Evolutionary conservation across 2,113 vertebrate genomes (phyloP), one percentile per base, ranked within the genome.

Genomic region (Caranx melampygus): DNA sequence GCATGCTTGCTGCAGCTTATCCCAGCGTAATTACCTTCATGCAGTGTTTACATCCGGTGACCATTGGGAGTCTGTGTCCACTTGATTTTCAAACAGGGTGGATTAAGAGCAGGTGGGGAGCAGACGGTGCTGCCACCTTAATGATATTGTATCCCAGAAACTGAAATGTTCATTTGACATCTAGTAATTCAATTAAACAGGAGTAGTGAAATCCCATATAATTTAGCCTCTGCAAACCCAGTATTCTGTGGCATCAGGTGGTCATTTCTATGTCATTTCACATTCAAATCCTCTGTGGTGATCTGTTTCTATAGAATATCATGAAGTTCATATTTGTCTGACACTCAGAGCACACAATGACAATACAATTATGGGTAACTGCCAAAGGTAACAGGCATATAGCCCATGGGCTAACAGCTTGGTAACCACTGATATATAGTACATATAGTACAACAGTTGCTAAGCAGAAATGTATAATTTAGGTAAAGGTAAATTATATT

Each of bases 21-120:
- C 72, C 33, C 55, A 68, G 75, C 35, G n/a, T 87, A 75, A 79
- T 81, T 77, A 83, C 79, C 44, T 72, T 54, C 60, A 67, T 75
- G 61, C 26, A 5, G 31, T 77, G 74, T 86, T 87, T 84, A 86
- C 78, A 79, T 78, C 57, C 44, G 4, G 34, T 67, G 51, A 81
- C 51, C 54, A 67, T 44, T 12, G 18, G 67, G 58, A 65, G 59
- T 64, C 66, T 40, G 31, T 26, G 49, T 82, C 54, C 63, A 60
- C 34, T 63, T 68, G 34, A 66, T 45, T 74, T 51, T 68, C 57
- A 65, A 54, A 54, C 71, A 74, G 63, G 15, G 18, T 8, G 47
- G 58, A 37, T 74, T 45, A 74, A 20, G 63, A 73, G 11, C 51
- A 42, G 55, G 26, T 16, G 54, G 62, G 37, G 31, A 62, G 44